These are phyloP conservation scores for Antedon mediterranea DNA, from an alignment of 53 echinoderm and acorn worm genomes.

Conservation along the genomic window DNA sequence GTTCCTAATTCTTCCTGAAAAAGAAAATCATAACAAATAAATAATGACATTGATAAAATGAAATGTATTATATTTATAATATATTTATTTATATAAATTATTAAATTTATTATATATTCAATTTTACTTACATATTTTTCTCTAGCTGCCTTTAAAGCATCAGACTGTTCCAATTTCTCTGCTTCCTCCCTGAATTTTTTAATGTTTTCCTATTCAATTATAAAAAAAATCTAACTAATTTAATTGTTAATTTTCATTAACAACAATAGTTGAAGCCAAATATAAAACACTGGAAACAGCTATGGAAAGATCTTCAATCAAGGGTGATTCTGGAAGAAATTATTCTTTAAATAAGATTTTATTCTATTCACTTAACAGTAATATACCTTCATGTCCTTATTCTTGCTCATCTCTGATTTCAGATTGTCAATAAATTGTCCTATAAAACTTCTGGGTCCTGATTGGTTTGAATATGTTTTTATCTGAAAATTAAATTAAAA, in stretches of 20 bases:
- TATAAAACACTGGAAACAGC: no score
- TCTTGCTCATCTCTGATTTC: slow-evolving; percentile 72
- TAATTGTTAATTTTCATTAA: no score
- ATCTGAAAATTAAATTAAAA: slow-evolving; percentile 21
- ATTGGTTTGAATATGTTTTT: slow-evolving; percentile 75
- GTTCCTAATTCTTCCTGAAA: slow-evolving; percentile 54
- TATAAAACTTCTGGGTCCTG: slow-evolving; percentile 69
- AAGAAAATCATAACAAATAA: neutral
- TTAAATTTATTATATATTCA: no score
- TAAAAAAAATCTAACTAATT: no score
- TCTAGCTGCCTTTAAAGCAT: slow-evolving; percentile 74
- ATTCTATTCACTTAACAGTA: neutral
- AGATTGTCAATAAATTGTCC: slow-evolving; percentile 71
- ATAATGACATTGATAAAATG: neutral
- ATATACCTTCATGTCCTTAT: slow-evolving; percentile 92
- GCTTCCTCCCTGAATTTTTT: slow-evolving; percentile 93
- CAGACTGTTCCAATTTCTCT: slow-evolving; percentile 81
- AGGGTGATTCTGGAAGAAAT: no score
- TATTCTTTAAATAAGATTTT: no score
- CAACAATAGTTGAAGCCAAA: no score
- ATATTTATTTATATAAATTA: neutral
- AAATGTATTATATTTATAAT: neutral
- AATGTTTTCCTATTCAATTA: slow-evolving; percentile 97
- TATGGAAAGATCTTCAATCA: no score
- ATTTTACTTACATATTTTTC: slow-evolving; percentile 91